Evolutionary conservation across 2,113 vertebrate species (phyloP), one percentile per base, ranked within the genome.

Genomic region (Erpornis zantholeuca): DNA sequence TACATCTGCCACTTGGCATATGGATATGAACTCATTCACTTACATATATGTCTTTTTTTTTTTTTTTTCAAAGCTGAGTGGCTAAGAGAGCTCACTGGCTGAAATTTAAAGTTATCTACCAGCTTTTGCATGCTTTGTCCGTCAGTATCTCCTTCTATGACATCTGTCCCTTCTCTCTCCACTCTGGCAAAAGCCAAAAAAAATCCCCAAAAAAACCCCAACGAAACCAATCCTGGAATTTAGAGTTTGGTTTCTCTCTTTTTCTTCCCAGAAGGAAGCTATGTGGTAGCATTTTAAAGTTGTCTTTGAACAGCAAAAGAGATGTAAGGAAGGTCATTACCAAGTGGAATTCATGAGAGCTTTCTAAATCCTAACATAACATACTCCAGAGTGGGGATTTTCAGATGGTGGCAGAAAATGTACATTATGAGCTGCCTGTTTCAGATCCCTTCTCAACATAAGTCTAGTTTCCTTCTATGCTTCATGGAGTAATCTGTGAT

Each of bases 21-120:
- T 53, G 44, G 12, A 8, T 63, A 28, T 66, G 27, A 82, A 36
- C 4, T 27, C 10, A 7, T 40, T 63, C 35, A 63, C 24, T 91
- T 86, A 12, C 1, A 4, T 64, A 7, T 0, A 0, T 57, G 23
- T 69, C 5, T 4, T 76, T 68, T 84, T 2, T 22, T 68, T 84
- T 2, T 22, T 69, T 73, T 65, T 90, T 69, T 27, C 20, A 27
- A 61, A 63, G 21, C 28, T 59, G 29, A 13, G 19, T 52, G 61
- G 29, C 44, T 91, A 52, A 70, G 65, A 47, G 47, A 68, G 16
- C 27, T 90, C 38, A 40, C 7, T 73, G 36, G 29, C 16, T 29
- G 40, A 90, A 79, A 64, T n/a, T 7, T 29, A 24, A 36, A 60
- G 13, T 40, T 93, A 52, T 21, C 53, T 76, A 15, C 12, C 7